Base-by-base conservation (phyloP, 2,888 invertebrate species). In the Amorpha juglandis region DNA sequence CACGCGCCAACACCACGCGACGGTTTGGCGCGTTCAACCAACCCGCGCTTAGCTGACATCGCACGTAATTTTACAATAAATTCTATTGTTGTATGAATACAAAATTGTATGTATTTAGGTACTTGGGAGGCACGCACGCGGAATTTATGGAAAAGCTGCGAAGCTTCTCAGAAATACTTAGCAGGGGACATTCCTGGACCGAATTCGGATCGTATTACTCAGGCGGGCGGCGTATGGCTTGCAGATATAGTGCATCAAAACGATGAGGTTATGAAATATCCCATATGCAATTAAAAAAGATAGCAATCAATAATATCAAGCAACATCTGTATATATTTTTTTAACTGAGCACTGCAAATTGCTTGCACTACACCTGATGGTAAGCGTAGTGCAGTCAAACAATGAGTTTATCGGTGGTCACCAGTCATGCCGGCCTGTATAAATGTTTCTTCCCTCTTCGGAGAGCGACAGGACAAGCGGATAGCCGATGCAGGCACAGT, bases 21-120 rank as follows among this genome's bases (percentile, higher is more conserved):
- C 50, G 3, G 9, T 19, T 80, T 80, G 78, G 79, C 84, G 84
- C 81, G 77, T 4, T 27, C 27, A 27, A 66, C 72, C 78, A 27
- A 78, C 81, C 80, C 79, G 75, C 79, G 77, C 80, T 87, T 84
- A 79, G 81, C 78, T 83, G 82, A 83, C 86, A 81, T 74, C 70
- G 82, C 92, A 91, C 92, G 92, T 92, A 91, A 79, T 80, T 89
- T 83, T 83, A 91, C 91, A 91, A 91, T 92, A 92, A 92, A 92
- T 92, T 84, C 88, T 83, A 87, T 84, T 83, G 86, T 83, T 84
- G 87, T 81, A 82, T 79, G 91, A 89, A 92, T 92, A 89, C 88
- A 83, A 82, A 88, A 87, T 86, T 80, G 86, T 84, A 90, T 90
- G 90, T 90, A 89, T 89, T 90, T 87, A 87, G 89, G 89, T 88